Conservation (phyloP, 2,113 vertebrate species). For the Acanthisitta chloris region DNA sequence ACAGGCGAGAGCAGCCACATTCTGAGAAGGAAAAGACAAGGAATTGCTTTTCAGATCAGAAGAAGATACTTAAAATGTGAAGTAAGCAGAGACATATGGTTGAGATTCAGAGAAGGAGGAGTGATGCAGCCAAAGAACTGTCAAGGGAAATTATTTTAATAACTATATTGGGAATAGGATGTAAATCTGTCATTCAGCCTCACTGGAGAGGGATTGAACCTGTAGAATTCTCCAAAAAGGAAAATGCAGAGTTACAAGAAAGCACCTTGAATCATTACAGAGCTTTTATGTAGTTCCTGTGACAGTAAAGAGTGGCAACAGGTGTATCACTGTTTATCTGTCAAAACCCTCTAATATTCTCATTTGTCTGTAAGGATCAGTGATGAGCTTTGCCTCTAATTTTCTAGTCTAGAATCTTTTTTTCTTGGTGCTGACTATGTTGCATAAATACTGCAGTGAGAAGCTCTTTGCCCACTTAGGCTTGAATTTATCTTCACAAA, state of each 20-base stretch:
- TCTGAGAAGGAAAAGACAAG: not conserved
- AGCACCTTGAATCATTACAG: not conserved
- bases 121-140: slow-evolving; percentile 34
- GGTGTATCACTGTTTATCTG: not conserved
- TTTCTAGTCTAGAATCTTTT: not conserved
- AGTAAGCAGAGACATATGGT: not conserved
- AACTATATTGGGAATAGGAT: slow-evolving; percentile 12
- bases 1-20: accelerated
- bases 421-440: not conserved
- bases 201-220: not conserved
- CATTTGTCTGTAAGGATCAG: not conserved
- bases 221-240: not conserved
- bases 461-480: accelerated
- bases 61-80: not conserved
- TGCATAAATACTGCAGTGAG: not conserved
- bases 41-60: not conserved
- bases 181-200: slow-evolving; percentile 17
- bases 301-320: not conserved
- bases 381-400: not conserved
- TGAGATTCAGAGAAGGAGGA: not conserved
- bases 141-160: slow-evolving; percentile 49
- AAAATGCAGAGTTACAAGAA: not conserved
- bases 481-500: not conserved
- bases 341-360: not conserved
- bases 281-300: not conserved